A percentile compares a stretch with the other conserved stretches of the same genome.
Evolutionary conservation across 37 sponge, comb jelly and placozoan species (phyloP).

Genomic region (Halisarca cf. caerulea): DNA sequence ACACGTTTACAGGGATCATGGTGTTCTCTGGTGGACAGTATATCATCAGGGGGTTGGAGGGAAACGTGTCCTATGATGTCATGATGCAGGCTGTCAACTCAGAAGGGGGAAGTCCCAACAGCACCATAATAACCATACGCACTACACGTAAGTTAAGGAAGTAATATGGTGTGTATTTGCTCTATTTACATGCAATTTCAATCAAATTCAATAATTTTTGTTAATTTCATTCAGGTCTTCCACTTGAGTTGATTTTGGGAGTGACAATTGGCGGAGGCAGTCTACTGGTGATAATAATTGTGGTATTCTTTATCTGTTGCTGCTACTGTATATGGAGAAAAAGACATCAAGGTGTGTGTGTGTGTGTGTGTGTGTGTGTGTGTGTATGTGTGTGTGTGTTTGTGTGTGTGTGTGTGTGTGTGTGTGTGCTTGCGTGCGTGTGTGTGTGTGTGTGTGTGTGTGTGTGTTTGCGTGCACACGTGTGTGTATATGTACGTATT

Average conservation of each 20-base stretch:
- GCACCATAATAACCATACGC: background rate
- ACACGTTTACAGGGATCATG: background rate
- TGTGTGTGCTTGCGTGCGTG: too few species aligned
- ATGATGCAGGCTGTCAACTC: slow-evolving; percentile 45
- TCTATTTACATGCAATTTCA: background rate
- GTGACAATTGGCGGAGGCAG: background rate
- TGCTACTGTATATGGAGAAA: background rate
- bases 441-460: too few species aligned
- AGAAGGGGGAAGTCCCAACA: slow-evolving; percentile 54
- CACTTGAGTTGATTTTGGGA: background rate
- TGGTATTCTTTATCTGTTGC: background rate
- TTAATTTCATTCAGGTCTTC: slow-evolving; percentile 18
- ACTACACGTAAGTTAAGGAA: background rate
- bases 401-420: too few species aligned
- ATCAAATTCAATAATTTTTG: background rate
- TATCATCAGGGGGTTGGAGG: slow-evolving; percentile 21
- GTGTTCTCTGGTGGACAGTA: background rate
- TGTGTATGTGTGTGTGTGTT: too few species aligned
- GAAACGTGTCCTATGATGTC: slow-evolving; percentile 37
- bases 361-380: too few species aligned
- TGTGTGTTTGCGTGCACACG: too few species aligned
- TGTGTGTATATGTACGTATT: too few species aligned
- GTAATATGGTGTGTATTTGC: too few species aligned
- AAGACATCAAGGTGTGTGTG: background rate
- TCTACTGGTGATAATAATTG: background rate